Base-by-base conservation (phyloP, 2,113 vertebrate genomes). In the Pavo muticus region DNA sequence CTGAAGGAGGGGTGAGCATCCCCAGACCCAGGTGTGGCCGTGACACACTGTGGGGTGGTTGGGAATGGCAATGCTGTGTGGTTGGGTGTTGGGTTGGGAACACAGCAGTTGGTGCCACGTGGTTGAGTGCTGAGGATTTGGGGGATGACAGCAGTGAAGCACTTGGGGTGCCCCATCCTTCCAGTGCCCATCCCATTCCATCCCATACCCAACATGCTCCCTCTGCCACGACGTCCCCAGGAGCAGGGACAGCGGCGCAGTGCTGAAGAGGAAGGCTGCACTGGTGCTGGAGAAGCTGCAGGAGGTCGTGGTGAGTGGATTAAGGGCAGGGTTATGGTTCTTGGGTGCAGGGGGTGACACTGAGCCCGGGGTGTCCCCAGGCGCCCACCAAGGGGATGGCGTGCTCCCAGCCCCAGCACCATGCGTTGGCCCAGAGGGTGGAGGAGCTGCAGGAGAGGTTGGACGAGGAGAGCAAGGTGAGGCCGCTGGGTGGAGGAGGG, bases 1-100 rank as follows among this genome's bases (percentile, higher is more conserved):
- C 96, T 99, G 63, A 98, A 98, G 93, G 98, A 99, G 32, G 98
- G 99, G 99, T 99, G 97, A 97, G 97, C 50, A 20, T 61, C 39
- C 24, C 32, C 2, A 21, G 8, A 5, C 35, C 25, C 9, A 6
- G 15, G 23, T 19, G 13, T 3, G 17, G 2, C 18, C 2, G 2
- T 54, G 67, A 73, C 44, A 15, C 17, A 23, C 25, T 50, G 48
- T 7, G 13, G 48, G 48, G 48, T 14, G 13, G 24, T 14, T 50
- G 48, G 12, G 24, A 50, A 25, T 50, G 24, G 48, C 24, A 13
- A 50, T 50, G 48, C 48, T 25, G 52, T 2, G 2, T 54, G 52
- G 52, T 54, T 54, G 52, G 27, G 15, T 54, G 27, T 54, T 54
- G 52, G 52, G 52, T 29, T 54, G 52, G 52, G 27, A 54, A 54